These are phyloP conservation scores for Oryctes rhinoceros DNA, from an alignment of 1,140 invertebrate species.

Conservation along the genomic window DNA sequence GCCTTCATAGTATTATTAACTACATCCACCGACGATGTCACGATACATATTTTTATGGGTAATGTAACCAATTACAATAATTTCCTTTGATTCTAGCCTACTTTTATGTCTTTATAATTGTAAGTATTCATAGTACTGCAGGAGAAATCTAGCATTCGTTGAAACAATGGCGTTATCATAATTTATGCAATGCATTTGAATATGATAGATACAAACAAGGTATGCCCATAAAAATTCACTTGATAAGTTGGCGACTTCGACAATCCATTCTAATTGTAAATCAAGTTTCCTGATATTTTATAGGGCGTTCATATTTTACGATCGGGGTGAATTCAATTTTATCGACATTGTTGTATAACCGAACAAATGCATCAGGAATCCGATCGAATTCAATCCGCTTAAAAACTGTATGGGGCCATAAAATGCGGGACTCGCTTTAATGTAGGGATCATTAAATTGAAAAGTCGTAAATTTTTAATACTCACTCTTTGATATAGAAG, in stretches of 20 bases:
- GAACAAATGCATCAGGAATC: conserved; percentile 7
- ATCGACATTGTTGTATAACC: not conserved
- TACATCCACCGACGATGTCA: no score
- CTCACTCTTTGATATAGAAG: not conserved
- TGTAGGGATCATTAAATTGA: conserved; percentile 2
- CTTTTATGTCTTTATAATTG: no score
- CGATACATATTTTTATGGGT: no score
- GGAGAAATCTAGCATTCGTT: no score
- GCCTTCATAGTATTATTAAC: no score
- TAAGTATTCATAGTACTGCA: no score
- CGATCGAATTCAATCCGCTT: conserved; percentile 33
- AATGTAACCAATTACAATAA: no score
- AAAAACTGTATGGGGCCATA: conserved; percentile 20
- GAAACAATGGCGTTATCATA: not conserved
- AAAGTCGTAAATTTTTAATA: conserved; percentile 27
- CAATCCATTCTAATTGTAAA: conserved; percentile 31
- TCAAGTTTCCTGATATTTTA: conserved; percentile 6
- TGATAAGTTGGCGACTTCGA: not conserved
- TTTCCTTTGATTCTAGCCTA: no score
- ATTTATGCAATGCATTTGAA: not conserved
- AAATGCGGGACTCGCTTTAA: not conserved
- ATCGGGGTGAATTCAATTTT: conserved; percentile 6
- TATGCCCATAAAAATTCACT: not conserved
- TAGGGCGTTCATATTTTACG: conserved; percentile 33
- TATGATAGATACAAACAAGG: not conserved